Evolutionary conservation across 64 coral and sea anemone genomes (phyloP).

Genomic region (Montipora efflorescens): DNA sequence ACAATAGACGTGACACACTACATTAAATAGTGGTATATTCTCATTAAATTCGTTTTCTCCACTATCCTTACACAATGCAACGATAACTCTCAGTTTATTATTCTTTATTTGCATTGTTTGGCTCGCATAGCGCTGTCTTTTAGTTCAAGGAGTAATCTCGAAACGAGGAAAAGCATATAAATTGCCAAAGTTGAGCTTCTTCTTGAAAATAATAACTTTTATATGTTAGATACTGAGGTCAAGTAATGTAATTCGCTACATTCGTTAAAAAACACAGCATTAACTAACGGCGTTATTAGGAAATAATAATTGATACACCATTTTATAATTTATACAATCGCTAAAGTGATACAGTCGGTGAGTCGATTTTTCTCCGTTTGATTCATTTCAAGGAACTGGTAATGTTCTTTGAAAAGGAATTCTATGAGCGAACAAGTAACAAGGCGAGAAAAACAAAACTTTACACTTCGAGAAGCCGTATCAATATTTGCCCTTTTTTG

Average conservation of each 20-base stretch:
- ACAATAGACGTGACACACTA: slow-evolving; percentile 17
- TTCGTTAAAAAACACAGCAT: not conserved
- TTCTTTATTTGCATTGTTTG: slow-evolving; percentile 42
- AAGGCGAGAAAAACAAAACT: not conserved
- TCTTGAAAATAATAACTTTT: too few relatives aligned
- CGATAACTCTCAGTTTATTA: slow-evolving; percentile 44
- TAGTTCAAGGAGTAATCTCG: slow-evolving; percentile 22
- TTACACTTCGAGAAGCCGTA: not conserved
- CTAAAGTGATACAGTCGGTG: not conserved
- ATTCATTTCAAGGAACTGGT: not conserved
- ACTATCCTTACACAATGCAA: slow-evolving; percentile 26
- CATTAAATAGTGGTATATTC: slow-evolving; percentile 34
- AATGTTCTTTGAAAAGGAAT: not conserved
- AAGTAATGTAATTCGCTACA: not conserved
- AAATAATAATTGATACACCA: slow-evolving; percentile 12
- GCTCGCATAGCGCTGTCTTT: slow-evolving; percentile 25
- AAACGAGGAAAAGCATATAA: not conserved
- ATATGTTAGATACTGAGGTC: too few relatives aligned
- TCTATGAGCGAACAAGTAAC: not conserved
- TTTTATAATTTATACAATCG: not conserved
- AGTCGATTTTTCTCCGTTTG: not conserved
- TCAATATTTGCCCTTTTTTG: slow-evolving; percentile 30
- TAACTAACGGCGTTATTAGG: not conserved
- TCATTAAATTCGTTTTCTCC: not conserved
- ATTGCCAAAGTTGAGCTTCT: too few relatives aligned